Conservation (phyloP, 2,888 invertebrate genomes). For the Holacanthella duospinosa region DNA sequence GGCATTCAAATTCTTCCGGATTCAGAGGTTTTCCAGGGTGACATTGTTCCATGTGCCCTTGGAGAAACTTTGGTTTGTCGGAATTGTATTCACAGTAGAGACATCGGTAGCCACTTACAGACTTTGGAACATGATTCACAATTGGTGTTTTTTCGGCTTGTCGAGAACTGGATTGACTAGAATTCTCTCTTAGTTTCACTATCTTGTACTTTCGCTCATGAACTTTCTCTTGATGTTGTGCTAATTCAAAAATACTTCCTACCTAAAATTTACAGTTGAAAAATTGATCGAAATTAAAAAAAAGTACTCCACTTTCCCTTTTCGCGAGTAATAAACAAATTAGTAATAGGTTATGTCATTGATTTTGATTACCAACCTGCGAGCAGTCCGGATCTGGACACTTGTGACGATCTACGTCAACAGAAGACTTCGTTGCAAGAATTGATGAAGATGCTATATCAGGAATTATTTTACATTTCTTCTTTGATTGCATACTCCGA, state of each 20-base stretch:
- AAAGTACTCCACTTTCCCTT: no score
- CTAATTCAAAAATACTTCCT: constrained; percentile 25
- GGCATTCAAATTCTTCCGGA: constrained; percentile 31
- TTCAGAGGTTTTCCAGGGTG: constrained; percentile 28
- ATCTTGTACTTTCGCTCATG: constrained; percentile 13
- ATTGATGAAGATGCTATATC: no score
- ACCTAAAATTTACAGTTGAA: not conserved
- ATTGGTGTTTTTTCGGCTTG: not conserved
- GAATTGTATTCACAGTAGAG: constrained; percentile 30
- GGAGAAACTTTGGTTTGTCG: constrained; percentile 16
- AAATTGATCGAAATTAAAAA: no score
- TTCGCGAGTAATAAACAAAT: not conserved
- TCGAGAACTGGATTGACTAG: not conserved
- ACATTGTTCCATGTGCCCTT: constrained; percentile 22
- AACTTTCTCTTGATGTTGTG: constrained; percentile 23
- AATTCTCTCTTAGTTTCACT: not conserved
- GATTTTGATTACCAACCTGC: no score
- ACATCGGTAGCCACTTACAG: constrained; percentile 12
- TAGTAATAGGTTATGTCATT: not conserved
- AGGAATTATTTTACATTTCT: no score
- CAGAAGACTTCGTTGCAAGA: no score
- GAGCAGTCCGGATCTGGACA: not conserved
- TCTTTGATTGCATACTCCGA: no score
- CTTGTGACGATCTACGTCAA: not conserved
- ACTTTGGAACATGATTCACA: not conserved